Conservation (phyloP, 2,113 vertebrate genomes). For the Scalopus aquaticus region DNA sequence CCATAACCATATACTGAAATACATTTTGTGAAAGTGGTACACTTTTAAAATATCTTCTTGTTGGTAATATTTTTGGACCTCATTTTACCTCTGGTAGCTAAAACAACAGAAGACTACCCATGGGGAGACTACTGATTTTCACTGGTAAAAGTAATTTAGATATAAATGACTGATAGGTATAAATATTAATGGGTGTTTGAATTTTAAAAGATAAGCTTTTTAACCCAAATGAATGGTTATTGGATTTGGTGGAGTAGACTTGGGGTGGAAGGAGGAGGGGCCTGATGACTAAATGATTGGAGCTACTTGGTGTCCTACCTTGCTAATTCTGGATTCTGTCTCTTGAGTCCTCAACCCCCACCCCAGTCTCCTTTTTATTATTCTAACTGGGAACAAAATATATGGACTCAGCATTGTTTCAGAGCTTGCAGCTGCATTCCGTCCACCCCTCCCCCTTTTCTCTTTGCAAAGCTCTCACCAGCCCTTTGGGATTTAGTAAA, state of each 20-base stretch:
- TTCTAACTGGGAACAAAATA: constrained; percentile 78
- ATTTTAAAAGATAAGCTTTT: constrained; percentile 48
- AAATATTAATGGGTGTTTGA: constrained; percentile 47
- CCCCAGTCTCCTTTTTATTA: constrained; percentile 54
- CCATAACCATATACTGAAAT: not conserved
- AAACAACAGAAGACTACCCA: not conserved
- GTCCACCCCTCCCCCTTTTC: constrained; percentile 63
- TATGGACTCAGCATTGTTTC: constrained; percentile 81
- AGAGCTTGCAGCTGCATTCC: constrained; percentile 77
- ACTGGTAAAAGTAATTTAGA: constrained; percentile 39
- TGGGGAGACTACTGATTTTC: not conserved
- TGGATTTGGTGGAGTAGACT: not conserved
- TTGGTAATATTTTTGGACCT: not conserved
- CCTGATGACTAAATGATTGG: not conserved
- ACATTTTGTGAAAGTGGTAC: not conserved
- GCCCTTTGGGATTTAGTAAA: constrained; percentile 68
- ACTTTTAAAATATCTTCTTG: not conserved
- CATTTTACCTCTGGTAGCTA: not conserved
- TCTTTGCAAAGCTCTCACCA: constrained; percentile 52
- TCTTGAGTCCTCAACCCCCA: not conserved
- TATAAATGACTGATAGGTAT: constrained; percentile 36
- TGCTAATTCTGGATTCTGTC: constrained; percentile 24
- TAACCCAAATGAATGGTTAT: constrained; percentile 10
- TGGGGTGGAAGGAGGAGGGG: not conserved
- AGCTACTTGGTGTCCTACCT: constrained; percentile 28